Evolutionary conservation across 2,113 vertebrate species (phyloP).

Genomic region (Leptodactylus fuscus): DNA sequence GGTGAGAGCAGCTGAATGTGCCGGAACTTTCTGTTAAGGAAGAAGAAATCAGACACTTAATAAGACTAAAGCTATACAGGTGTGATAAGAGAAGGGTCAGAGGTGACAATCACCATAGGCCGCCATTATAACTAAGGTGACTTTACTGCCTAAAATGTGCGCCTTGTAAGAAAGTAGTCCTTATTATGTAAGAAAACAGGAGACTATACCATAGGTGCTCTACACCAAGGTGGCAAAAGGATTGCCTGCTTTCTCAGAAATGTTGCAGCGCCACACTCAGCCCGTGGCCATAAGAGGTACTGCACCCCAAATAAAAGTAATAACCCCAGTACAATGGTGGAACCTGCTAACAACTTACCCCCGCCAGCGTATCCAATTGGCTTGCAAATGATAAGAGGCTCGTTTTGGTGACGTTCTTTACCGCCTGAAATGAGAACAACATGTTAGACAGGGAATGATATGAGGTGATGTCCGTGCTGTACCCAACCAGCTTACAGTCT

Average conservation of each 20-base stretch:
- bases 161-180: too few species aligned
- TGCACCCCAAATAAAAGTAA: too few species aligned
- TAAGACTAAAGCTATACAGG: neutral
- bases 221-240: too few species aligned
- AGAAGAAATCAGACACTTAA: neutral
- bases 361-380: constrained; percentile 47
- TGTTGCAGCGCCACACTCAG: too few species aligned
- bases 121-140: too few species aligned
- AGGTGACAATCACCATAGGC: neutral
- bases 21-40: neutral
- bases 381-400: constrained; percentile 67
- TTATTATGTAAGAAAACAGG: too few species aligned
- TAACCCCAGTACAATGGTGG: too few species aligned
- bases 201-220: too few species aligned
- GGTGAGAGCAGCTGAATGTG: constrained; percentile 50
- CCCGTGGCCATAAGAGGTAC: too few species aligned
- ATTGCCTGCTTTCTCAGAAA: too few species aligned
- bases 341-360: neutral
- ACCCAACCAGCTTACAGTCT: neutral
- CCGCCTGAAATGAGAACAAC: constrained; percentile 66
- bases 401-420: constrained; percentile 62
- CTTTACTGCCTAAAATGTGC: too few species aligned
- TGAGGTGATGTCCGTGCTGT: neutral
- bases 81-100: neutral
- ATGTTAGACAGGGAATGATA: neutral